These are phyloP conservation scores for Cherax destructor DNA, from an alignment of 1,140 invertebrate genomes.

Conservation along the genomic window DNA sequence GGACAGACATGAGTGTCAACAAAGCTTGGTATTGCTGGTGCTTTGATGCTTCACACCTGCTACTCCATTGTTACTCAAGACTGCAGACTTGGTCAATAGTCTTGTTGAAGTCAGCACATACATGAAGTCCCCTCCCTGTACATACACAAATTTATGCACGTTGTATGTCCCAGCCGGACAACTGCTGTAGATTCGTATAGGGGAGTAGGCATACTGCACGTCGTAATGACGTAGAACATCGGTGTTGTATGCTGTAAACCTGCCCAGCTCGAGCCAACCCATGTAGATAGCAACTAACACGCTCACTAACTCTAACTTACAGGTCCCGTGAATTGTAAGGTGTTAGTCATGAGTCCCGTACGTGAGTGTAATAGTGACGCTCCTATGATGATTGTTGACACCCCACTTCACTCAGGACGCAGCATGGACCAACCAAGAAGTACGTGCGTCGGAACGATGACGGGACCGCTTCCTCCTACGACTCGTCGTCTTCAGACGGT, in stretches of 20 bases:
- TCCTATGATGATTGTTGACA: slow-evolving; percentile 29
- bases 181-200: neutral
- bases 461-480: slow-evolving; percentile 74
- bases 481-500: slow-evolving; percentile 83
- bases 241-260: neutral
- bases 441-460: slow-evolving; percentile 74
- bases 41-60: neutral
- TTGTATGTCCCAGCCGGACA: neutral
- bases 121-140: neutral
- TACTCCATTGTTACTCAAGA: neutral
- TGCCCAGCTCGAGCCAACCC: neutral
- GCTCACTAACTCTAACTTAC: slow-evolving; percentile 72
- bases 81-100: neutral
- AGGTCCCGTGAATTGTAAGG: slow-evolving; percentile 70
- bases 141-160: neutral
- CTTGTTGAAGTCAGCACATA: neutral
- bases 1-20: neutral
- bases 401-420: slow-evolving; percentile 71
- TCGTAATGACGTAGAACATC: neutral
- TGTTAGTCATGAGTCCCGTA: slow-evolving; percentile 64
- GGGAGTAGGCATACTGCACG: neutral
- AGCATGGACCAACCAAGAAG: slow-evolving; percentile 72
- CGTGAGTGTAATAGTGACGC: slow-evolving; percentile 29
- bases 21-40: neutral
- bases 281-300: slow-evolving; percentile 59